These are phyloP conservation scores for Phortica variegata DNA, from an alignment of 1,140 invertebrate genomes.

Conservation along the genomic window DNA sequence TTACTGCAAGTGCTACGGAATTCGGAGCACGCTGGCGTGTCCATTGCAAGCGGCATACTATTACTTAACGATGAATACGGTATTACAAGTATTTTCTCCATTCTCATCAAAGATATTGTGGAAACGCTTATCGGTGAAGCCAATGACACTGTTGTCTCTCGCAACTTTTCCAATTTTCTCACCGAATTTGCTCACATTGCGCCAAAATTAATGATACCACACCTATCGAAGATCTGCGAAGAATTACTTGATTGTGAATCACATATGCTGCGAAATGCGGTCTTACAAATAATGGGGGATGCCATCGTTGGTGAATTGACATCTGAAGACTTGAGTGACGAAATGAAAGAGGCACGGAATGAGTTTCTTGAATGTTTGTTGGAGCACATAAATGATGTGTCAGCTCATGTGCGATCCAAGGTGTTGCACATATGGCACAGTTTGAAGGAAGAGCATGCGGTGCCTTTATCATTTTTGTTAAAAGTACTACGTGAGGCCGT, in stretches of 20 bases:
- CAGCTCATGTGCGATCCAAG: constrained; percentile 81
- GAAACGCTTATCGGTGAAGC: constrained; percentile 34
- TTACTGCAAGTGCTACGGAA: constrained; percentile 59
- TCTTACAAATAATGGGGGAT: constrained; percentile 76
- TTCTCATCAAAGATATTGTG: constrained; percentile 44
- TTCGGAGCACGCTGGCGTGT: constrained; percentile 33
- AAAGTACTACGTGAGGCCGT: constrained; percentile 65
- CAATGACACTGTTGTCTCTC: constrained; percentile 34
- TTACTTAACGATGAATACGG: constrained; percentile 46
- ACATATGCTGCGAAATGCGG: constrained; percentile 77
- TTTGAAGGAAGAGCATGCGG: constrained; percentile 69
- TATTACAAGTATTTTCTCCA: constrained; percentile 40
- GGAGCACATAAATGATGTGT: constrained; percentile 80
- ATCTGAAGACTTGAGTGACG: constrained; percentile 69
- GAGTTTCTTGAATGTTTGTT: constrained; percentile 72
- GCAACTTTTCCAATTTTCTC: constrained; percentile 46
- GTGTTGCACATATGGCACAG: constrained; percentile 75
- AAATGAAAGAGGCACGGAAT: constrained; percentile 66
- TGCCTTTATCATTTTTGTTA: constrained; percentile 69
- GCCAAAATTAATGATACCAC: constrained; percentile 44
- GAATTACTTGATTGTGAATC: constrained; percentile 60
- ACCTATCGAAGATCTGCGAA: constrained; percentile 40
- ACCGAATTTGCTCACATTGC: constrained; percentile 38
- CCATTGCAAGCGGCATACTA: constrained; percentile 44
- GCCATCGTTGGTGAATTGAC: constrained; percentile 70